Base-by-base conservation (phyloP, 2,888 invertebrate species). In the Eupeodes luniger region DNA sequence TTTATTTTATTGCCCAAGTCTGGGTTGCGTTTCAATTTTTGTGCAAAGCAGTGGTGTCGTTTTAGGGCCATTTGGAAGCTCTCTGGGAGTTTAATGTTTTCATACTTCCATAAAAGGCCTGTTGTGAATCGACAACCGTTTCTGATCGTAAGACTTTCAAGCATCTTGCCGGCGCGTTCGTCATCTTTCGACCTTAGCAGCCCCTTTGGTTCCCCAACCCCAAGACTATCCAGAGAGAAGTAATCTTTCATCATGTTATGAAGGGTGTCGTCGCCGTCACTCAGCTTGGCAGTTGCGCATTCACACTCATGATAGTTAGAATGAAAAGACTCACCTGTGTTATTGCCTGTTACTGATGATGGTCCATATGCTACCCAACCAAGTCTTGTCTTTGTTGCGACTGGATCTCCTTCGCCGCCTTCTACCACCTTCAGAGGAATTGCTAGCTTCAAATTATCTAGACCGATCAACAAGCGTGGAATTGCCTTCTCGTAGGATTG, bases 81-180 rank as follows among this genome's bases (percentile, higher is more conserved):
- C 19, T 91, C 79, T 51, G 91, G 90, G n/a, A 91, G 49, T 14
- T 67, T 75, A 34, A 84, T 69, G 59, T 82, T 47, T 4, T 89
- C 77, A 0, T 85, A 78, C 40, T 88, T 90, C 90, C 90, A 91
- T 0, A 91, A 81, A 16, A 91, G 70, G 6, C 74, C 81, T 9
- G 87, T 88, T 10, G 89, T 85, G 34, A 81, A 89, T 0, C 72
- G 64, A 47, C 72, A 47, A 2, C 79, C 66, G 11, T 57, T 77
- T 1, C 72, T 76, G 4, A 12, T 16, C 0, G 79, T 83, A n/a
- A 70, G 62, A 14, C 27, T 27, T n/a, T 75, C 49, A 7, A 87
- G 47, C 7, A 36, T 19, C 5, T 51, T 12, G 5, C 57, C 19
- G 2, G 47, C 61, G 14, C 49, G 51, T 9, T 62, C 47, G 1